Evolutionary conservation across 2,113 vertebrate species (phyloP).

Genomic region (Microtus oregoni): DNA sequence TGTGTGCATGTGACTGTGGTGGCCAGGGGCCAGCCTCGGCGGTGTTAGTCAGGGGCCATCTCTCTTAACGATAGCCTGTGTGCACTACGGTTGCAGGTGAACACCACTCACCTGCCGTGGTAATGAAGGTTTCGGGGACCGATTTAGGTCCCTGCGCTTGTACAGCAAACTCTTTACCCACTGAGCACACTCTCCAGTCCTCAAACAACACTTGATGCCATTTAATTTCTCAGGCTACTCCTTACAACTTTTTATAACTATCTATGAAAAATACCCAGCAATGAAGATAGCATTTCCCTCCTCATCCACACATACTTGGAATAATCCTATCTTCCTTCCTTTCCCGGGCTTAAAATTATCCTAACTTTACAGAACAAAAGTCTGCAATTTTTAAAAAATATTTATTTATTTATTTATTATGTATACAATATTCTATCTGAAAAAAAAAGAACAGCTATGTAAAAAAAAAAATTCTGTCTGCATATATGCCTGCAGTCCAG

Average conservation of each 20-base stretch:
- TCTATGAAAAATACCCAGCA: neutral
- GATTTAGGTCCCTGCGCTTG: neutral
- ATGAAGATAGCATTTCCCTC: neutral
- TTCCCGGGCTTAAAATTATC: conserved; percentile 21
- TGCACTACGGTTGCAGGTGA: neutral
- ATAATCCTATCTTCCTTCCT: neutral
- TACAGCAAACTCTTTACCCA: neutral
- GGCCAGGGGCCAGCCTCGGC: neutral
- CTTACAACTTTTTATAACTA: neutral
- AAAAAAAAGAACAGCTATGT: too few species aligned
- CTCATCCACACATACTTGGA: neutral
- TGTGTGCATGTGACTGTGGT: neutral
- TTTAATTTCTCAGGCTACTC: neutral
- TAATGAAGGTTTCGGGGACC: too few species aligned
- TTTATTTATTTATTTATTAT: too few species aligned
- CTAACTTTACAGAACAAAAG: neutral
- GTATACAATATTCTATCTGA: too few species aligned
- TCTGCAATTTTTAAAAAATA: too few species aligned
- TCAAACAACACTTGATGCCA: neutral
- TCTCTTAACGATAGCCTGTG: neutral
- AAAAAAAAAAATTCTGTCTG: too few species aligned
- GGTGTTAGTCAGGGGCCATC: neutral
- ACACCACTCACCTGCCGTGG: neutral
- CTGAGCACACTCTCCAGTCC: neutral
- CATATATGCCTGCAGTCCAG: too few species aligned